Conservation (phyloP, 2,113 vertebrate species). For the Osmerus mordax region DNA sequence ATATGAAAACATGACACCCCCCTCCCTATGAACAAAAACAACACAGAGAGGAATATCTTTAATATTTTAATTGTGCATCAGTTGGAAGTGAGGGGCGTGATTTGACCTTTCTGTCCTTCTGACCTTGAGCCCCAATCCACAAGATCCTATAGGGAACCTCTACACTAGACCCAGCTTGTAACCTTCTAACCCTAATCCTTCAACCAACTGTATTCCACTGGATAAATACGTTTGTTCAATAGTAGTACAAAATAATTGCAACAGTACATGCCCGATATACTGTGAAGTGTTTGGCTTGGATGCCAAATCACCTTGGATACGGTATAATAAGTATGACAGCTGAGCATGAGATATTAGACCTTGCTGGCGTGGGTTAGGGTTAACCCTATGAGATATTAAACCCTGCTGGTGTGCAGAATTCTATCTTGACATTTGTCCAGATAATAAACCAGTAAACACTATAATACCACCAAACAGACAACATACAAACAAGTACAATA, state of each 20-base stretch:
- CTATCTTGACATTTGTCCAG: too few relatives aligned
- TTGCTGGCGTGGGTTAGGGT: too few relatives aligned
- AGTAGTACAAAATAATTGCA: conserved; percentile 39
- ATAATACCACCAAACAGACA: background rate
- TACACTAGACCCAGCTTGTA: conserved; percentile 19
- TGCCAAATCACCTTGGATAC: conserved; percentile 33
- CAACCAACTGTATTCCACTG: conserved; percentile 62
- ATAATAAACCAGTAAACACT: too few relatives aligned
- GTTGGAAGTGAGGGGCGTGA: conserved; percentile 32
- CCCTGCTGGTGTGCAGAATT: too few relatives aligned
- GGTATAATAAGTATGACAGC: conserved; percentile 31
- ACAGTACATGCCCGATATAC: conserved; percentile 51
- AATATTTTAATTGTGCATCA: conserved; percentile 37
- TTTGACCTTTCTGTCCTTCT: conserved; percentile 25
- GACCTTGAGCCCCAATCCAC: background rate
- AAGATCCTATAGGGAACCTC: background rate
- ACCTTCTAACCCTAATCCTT: conserved; percentile 37
- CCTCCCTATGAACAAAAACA: conserved; percentile 38
- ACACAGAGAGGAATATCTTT: conserved; percentile 45
- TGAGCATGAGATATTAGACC: conserved; percentile 16
- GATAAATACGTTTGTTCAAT: conserved; percentile 43
- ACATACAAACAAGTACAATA: background rate
- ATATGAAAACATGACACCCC: too few relatives aligned
- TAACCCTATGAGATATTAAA: too few relatives aligned
- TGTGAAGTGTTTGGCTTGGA: conserved; percentile 20